A percentile compares a stretch with the other conserved stretches of the same genome.
Conservation (phyloP, 1,140 invertebrate species). For the Lycorma delicatula region DNA sequence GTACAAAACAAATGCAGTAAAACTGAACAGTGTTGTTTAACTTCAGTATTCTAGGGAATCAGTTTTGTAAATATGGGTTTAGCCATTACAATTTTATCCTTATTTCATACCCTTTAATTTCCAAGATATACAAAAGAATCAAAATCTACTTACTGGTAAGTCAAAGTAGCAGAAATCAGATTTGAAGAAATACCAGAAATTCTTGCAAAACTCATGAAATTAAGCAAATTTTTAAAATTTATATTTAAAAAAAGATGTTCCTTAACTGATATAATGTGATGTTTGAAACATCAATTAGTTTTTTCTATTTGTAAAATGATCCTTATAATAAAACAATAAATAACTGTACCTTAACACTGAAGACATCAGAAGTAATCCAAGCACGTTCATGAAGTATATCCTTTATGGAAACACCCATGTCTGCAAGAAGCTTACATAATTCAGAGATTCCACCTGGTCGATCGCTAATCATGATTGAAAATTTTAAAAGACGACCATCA, state of each 20-base stretch:
- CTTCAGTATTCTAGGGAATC: too few relatives aligned
- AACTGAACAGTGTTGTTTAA: too few relatives aligned
- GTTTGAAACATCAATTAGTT: neutral
- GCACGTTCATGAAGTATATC: slow-evolving; percentile 90
- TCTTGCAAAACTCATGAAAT: neutral
- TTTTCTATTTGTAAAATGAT: neutral
- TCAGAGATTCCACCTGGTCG: slow-evolving; percentile 81
- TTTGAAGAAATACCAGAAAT: neutral
- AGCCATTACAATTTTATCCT: too few relatives aligned
- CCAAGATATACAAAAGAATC: too few relatives aligned
- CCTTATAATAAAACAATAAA: neutral
- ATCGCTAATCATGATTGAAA: slow-evolving; percentile 79
- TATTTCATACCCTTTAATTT: too few relatives aligned
- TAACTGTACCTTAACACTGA: slow-evolving; percentile 59
- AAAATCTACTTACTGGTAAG: too few relatives aligned
- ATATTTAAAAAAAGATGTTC: neutral
- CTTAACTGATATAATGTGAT: too few relatives aligned
- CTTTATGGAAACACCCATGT: slow-evolving; percentile 81
- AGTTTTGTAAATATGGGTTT: too few relatives aligned
- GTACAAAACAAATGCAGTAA: too few relatives aligned
- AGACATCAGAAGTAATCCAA: slow-evolving; percentile 82
- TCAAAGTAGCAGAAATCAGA: too few relatives aligned
- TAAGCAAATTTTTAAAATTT: neutral
- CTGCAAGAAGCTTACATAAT: slow-evolving; percentile 62
- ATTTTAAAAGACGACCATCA: slow-evolving; percentile 77